These are phyloP conservation scores for Cheilosia pagana DNA, from an alignment of 2,888 invertebrate genomes.

Conservation along the genomic window DNA sequence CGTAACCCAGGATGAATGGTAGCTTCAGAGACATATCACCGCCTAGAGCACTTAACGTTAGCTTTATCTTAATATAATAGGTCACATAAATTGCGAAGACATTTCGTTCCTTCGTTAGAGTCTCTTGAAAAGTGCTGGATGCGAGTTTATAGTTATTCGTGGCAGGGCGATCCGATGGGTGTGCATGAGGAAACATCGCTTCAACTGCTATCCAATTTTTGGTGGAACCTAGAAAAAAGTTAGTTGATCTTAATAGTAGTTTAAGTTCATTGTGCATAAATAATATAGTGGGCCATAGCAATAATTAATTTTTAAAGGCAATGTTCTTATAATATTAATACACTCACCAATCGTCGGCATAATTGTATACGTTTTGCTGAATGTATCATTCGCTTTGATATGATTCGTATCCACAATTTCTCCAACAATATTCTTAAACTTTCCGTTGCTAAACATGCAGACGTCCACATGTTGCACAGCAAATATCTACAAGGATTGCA, in stretches of 20 bases:
- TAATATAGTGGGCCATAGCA: no score
- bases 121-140: conserved; percentile 77
- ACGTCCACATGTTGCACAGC: conserved; percentile 95
- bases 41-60: conserved; percentile 90
- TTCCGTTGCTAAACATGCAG: conserved; percentile 95
- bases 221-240: conserved; percentile 85
- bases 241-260: no score
- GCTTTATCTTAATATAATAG: conserved; percentile 93
- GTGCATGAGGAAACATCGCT: conserved; percentile 88
- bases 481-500: conserved; percentile 86
- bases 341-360: conserved; percentile 86
- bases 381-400: conserved; percentile 86
- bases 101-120: conserved; percentile 84
- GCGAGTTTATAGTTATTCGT: conserved; percentile 77
- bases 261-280: no score
- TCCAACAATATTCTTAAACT: conserved; percentile 92
- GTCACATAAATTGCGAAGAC: conserved; percentile 94
- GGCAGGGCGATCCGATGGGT: conserved; percentile 63
- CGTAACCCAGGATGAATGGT: conserved; percentile 90
- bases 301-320: no score
- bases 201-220: conserved; percentile 95
- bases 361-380: conserved; percentile 87
- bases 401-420: conserved; percentile 87
- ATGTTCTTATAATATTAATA: background rate
- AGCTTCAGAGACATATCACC: conserved; percentile 90